Evolutionary conservation across 2,888 invertebrate genomes (phyloP), one percentile per base, ranked within the genome.

Genomic region (Pelosia muscerda): DNA sequence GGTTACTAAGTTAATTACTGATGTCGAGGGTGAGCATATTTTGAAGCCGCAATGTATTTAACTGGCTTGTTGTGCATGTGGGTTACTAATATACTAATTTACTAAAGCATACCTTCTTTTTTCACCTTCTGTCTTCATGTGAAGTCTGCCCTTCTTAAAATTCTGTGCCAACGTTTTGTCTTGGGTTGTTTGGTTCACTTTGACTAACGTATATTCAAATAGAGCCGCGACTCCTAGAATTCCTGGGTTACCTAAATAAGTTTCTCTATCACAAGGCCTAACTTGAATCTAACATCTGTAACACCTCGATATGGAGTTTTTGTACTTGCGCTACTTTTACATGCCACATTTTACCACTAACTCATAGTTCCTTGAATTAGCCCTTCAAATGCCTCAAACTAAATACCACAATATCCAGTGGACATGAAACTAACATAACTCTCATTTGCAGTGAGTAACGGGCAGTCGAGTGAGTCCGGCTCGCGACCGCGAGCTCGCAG

Each of bases 1-100:
- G 82, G 90, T 94, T 69, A 92, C 94, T 81, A 94, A 93, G 90
- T 84, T 94, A 75, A 88, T 94, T 84, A 90, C 92, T 68, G 90
- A 88, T 74, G 88, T 87, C 73, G 88, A 89, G 83, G 94, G 94
- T 94, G 92, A 94, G 91, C 68, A 69, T 68, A 63, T 61, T 65
- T 65, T 71, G 67, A 55, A 57, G 72, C 65, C 65, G 58, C 72
- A 78, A 76, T 63, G 64, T 2, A 66, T 68, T 71, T 81, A 80
- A 82, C 76, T 73, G 64, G 73, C 69, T 82, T 76, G 76, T 76
- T 80, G 74, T 78, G 78, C 78, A 77, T 78, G 75, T 49, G 58
- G 68, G 56, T 68, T 63, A 72, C 66, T 72, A 67, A 71, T 64
- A 19, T n/a, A 57, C 66, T 72, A 67, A 71, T 64, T 10, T n/a